Percentiles rank a stretch among this genome's conserved stretches.
Evolutionary conservation across 2,113 vertebrate genomes (phyloP).

Genomic region (Anguilla rostrata): DNA sequence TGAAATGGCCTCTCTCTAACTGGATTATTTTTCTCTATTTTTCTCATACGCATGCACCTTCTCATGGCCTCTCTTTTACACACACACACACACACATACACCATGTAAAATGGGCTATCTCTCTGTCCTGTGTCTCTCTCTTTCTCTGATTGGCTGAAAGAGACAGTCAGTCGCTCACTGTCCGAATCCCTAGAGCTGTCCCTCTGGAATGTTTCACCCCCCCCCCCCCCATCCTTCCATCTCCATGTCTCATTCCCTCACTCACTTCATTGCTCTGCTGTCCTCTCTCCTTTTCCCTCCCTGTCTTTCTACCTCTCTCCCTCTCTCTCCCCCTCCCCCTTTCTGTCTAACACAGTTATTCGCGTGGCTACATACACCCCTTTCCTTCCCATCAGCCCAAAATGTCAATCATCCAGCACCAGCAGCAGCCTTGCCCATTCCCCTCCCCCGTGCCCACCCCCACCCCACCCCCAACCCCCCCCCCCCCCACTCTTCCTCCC

Average conservation of each 20-base stretch:
- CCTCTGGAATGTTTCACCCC: neutral
- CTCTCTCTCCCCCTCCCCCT: neutral
- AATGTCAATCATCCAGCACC: constrained; percentile 18
- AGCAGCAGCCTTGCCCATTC: neutral
- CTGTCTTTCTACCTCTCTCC: neutral
- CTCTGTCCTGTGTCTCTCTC: neutral
- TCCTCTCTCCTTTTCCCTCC: neutral
- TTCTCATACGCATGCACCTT: neutral
- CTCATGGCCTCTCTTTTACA: neutral
- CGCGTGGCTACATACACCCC: neutral
- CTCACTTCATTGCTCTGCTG: neutral
- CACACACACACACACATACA: too few relatives aligned
- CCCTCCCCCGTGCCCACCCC: neutral
- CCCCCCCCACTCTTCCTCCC: neutral
- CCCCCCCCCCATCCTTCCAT: neutral
- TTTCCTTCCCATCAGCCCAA: neutral
- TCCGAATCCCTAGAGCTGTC: neutral
- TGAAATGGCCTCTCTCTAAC: neutral
- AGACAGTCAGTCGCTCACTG: constrained; percentile 2
- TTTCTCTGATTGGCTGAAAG: neutral
- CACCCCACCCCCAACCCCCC: too few relatives aligned
- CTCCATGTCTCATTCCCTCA: neutral
- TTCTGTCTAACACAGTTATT: neutral
- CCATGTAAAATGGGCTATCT: neutral
- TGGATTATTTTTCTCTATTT: neutral